phyloP scores from a whole-genome alignment of 2,113 vertebrate species.

The Phasianus colchicus region DNA sequence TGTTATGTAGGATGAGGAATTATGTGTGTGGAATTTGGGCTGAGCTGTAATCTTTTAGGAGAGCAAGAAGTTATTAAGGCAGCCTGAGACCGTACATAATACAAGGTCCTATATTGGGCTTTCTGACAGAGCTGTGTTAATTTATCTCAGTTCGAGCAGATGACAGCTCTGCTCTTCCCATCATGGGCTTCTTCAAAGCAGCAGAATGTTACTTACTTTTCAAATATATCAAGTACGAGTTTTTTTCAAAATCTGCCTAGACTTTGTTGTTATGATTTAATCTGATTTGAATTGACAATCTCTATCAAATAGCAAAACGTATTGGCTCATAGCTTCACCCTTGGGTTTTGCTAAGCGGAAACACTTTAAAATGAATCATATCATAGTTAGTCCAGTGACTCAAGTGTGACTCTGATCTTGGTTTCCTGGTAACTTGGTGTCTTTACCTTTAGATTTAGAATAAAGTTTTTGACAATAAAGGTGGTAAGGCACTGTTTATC shows the following conservation, averaged over 20 bases:
- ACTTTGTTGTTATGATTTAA: neutral
- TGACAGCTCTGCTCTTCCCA: conserved; percentile 25
- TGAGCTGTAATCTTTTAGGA: conserved; percentile 48
- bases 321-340: neutral
- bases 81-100: neutral
- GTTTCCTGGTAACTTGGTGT: neutral
- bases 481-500: too few relatives aligned
- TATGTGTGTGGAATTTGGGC: conserved; percentile 38
- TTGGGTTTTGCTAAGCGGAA: neutral
- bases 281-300: neutral
- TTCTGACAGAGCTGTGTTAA: neutral
- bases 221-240: neutral
- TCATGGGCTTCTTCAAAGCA: neutral
- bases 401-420: neutral
- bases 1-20: conserved; percentile 31
- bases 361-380: neutral
- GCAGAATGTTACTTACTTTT: neutral
- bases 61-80: conserved; percentile 9
- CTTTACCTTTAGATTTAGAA: neutral
- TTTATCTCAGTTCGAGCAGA: conserved; percentile 39
- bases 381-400: neutral
- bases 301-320: neutral
- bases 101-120: neutral
- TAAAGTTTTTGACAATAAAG: too few relatives aligned
- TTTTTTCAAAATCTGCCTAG: neutral